These are phyloP conservation scores for Tanaodytes sp. DNA, from an alignment of 2,888 invertebrate genomes.

Conservation along the genomic window DNA sequence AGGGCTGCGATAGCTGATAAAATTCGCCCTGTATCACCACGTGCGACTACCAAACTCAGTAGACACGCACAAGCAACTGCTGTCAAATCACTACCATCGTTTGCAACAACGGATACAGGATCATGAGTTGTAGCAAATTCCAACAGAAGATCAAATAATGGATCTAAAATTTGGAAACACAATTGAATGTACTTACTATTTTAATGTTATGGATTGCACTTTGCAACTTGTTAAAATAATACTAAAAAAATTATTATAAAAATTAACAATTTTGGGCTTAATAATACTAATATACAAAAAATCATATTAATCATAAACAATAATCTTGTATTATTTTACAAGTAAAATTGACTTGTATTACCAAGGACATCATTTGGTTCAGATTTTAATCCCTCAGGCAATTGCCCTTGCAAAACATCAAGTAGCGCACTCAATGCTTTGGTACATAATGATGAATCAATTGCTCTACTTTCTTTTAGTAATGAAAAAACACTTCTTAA, in stretches of 20 bases:
- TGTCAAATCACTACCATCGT: slow-evolving; percentile 82
- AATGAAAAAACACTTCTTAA: slow-evolving; percentile 91
- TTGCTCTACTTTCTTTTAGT: slow-evolving; percentile 87
- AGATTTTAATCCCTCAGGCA: slow-evolving; percentile 86
- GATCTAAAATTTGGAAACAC: slow-evolving; percentile 77
- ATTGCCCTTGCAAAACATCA: slow-evolving; percentile 91
- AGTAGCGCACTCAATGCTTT: slow-evolving; percentile 90
- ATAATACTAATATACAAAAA: too few relatives aligned
- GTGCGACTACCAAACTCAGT: slow-evolving; percentile 91
- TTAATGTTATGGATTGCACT: too few relatives aligned
- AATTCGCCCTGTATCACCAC: slow-evolving; percentile 93
- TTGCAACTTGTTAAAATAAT: neutral
- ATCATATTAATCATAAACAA: too few relatives aligned
- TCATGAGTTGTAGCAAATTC: slow-evolving; percentile 85
- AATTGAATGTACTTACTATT: neutral
- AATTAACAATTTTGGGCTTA: neutral
- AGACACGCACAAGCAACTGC: slow-evolving; percentile 93
- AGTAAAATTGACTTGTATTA: slow-evolving; percentile 55
- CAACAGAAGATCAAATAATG: slow-evolving; percentile 87
- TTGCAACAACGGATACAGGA: slow-evolving; percentile 76
- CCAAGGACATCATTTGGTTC: slow-evolving; percentile 86
- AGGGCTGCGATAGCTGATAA: slow-evolving; percentile 89
- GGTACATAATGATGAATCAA: slow-evolving; percentile 89
- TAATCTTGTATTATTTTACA: too few relatives aligned
- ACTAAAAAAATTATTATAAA: neutral